Conservation (phyloP, 1,140 invertebrate species). For the Bilobella aurantiaca region DNA sequence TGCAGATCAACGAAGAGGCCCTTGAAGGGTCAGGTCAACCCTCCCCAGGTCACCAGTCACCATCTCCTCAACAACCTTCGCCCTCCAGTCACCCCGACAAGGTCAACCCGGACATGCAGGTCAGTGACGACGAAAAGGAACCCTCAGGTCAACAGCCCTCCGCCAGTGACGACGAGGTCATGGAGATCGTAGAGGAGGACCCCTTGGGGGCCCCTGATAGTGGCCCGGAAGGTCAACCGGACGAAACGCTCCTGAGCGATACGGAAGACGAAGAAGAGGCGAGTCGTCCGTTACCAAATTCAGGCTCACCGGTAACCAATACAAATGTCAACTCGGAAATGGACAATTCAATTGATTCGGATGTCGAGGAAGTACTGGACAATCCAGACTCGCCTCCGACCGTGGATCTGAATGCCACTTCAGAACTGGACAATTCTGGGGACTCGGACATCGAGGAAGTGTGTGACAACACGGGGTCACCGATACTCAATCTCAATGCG, state of each 20-base stretch:
- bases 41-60: no score
- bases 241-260: background rate
- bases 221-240: background rate
- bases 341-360: background rate
- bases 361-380: background rate
- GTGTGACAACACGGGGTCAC: background rate
- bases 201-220: no score
- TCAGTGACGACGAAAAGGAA: background rate
- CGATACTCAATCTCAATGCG: background rate
- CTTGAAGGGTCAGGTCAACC: no score
- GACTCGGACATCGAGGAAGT: background rate
- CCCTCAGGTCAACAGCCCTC: background rate
- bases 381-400: background rate
- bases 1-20: no score
- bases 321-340: background rate
- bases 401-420: background rate
- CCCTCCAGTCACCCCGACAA: no score
- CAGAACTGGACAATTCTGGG: background rate
- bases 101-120: no score
- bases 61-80: background rate
- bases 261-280: background rate
- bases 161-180: background rate
- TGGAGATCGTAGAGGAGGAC: slow-evolving; percentile 7
- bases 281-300: background rate
- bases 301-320: background rate